Conservation (phyloP, 2,888 invertebrate species). For the Chamaedrilus cognettii region DNA sequence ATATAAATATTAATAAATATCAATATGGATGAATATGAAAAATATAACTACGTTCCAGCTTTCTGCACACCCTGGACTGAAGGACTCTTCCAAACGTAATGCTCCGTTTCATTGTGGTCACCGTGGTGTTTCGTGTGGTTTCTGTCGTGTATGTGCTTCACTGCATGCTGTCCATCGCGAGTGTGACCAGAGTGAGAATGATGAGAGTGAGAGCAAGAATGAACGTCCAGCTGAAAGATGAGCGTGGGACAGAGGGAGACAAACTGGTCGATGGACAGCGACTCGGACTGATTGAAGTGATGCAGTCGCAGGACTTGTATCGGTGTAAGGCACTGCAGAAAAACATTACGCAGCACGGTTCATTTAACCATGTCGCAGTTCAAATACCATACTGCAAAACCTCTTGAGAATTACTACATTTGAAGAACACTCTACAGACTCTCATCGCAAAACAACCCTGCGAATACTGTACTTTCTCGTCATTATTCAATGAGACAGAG, state of each 20-base stretch:
- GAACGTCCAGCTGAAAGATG: slow-evolving; percentile 49
- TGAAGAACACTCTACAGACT: too few species aligned
- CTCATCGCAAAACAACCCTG: too few species aligned
- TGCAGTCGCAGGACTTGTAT: background rate
- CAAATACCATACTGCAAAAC: too few species aligned
- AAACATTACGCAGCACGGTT: background rate
- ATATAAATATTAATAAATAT: background rate
- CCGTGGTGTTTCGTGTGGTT: background rate
- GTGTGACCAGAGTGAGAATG: slow-evolving; percentile 9
- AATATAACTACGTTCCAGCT: background rate
- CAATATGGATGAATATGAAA: background rate
- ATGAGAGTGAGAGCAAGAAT: slow-evolving; percentile 32
- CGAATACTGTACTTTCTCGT: too few species aligned
- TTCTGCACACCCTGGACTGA: background rate
- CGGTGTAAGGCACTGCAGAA: slow-evolving; percentile 6
- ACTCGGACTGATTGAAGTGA: background rate
- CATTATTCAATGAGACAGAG: too few species aligned
- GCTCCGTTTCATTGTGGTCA: background rate
- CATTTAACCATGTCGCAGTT: too few species aligned
- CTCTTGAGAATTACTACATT: too few species aligned
- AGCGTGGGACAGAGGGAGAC: slow-evolving; percentile 54
- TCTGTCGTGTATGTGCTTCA: background rate
- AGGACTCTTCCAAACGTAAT: background rate
- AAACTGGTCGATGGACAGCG: slow-evolving; percentile 40
- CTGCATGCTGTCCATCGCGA: background rate